Percentiles rank a stretch among this genome's conserved stretches.
Conservation (phyloP, 2,888 invertebrate species). For the Perizoma flavofasciatum region DNA sequence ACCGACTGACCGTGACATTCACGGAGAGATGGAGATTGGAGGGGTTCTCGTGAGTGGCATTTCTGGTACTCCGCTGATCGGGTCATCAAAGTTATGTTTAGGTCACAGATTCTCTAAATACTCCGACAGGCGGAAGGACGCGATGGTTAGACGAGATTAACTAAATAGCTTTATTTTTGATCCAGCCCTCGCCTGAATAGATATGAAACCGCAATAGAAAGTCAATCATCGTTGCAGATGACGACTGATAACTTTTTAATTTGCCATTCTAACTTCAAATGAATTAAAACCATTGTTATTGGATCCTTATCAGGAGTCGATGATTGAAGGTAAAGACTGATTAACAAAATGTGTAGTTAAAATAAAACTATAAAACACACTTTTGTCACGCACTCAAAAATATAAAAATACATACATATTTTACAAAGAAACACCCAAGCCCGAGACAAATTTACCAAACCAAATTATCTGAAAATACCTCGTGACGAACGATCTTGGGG, state of each 20-base stretch:
- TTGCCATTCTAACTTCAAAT: slow-evolving; percentile 26
- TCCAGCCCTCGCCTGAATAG: slow-evolving; percentile 60
- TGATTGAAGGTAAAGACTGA: background rate
- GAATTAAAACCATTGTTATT: slow-evolving; percentile 13
- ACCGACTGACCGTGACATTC: slow-evolving; percentile 64
- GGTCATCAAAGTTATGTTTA: slow-evolving; percentile 70
- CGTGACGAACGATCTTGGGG: no score
- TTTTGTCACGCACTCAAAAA: no score
- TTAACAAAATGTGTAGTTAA: no score
- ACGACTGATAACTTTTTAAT: slow-evolving; percentile 50
- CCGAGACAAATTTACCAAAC: no score
- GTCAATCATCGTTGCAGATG: slow-evolving; percentile 69
- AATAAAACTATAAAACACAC: no score
- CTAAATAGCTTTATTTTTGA: slow-evolving; percentile 71
- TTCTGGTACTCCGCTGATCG: slow-evolving; percentile 52
- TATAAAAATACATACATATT: no score
- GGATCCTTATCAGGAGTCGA: slow-evolving; percentile 7
- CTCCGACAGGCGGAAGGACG: slow-evolving; percentile 46
- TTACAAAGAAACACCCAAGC: no score
- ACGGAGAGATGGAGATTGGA: slow-evolving; percentile 65
- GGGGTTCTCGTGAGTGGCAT: slow-evolving; percentile 65
- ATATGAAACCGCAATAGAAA: slow-evolving; percentile 76
- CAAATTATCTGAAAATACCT: no score
- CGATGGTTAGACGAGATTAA: slow-evolving; percentile 67
- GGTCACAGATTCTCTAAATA: slow-evolving; percentile 62